Evolutionary conservation across 2,888 invertebrate genomes (phyloP).

Genomic region (Branchipolynoe longqiensis): DNA sequence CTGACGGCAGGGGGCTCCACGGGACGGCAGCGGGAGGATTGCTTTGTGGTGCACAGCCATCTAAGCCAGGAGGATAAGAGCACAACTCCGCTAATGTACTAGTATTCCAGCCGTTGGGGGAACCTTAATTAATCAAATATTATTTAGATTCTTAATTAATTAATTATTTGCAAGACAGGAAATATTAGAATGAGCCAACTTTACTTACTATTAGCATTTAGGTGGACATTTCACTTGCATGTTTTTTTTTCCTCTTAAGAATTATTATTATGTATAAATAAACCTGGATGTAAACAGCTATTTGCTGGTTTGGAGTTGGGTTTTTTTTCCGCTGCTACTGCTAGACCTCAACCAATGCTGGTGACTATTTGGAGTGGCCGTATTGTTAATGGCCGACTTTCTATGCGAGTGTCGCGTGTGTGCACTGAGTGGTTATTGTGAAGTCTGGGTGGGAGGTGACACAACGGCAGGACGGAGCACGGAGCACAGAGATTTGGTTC

Average conservation of each 20-base stretch:
- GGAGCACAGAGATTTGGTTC: constrained; percentile 48
- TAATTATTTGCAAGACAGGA: constrained; percentile 52
- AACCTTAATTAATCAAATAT: constrained; percentile 51
- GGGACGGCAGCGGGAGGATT: constrained; percentile 52
- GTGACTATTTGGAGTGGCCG: background rate
- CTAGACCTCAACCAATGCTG: background rate
- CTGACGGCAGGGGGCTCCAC: background rate
- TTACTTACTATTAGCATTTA: constrained; percentile 27
- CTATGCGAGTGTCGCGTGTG: background rate
- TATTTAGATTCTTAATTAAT: constrained; percentile 49
- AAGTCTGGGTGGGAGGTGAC: constrained; percentile 28
- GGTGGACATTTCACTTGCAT: background rate
- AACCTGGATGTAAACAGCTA: too few relatives aligned
- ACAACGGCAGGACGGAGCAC: constrained; percentile 10
- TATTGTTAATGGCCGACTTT: constrained; percentile 1
- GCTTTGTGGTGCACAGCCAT: background rate
- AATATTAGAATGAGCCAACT: constrained; percentile 58
- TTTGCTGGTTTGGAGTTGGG: background rate
- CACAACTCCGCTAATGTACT: constrained; percentile 38
- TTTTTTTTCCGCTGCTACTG: constrained; percentile 3
- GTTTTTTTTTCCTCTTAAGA: background rate
- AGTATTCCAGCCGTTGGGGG: constrained; percentile 45
- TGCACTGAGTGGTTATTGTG: constrained; percentile 28
- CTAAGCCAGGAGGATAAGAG: constrained; percentile 50
- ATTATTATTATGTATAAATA: background rate